A percentile compares a stretch with the other conserved stretches of the same genome.
These are phyloP conservation scores for Microtus agrestis DNA, from an alignment of 2,797 vertebrate species.

Conservation along the genomic window DNA sequence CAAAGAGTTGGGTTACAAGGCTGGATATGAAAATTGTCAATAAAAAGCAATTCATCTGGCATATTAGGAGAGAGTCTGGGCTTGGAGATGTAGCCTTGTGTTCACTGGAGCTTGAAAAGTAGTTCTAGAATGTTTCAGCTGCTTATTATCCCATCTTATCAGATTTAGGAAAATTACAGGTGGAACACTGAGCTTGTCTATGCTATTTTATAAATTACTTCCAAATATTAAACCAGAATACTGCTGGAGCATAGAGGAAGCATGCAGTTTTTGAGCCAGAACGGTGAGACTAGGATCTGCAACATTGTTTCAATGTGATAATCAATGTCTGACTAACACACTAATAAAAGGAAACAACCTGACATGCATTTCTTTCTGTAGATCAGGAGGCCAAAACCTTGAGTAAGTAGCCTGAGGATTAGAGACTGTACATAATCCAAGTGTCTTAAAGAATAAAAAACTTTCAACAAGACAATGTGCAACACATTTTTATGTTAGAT, in stretches of 20 bases:
- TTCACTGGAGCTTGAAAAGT: slow-evolving; percentile 7
- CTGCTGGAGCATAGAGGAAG: slow-evolving; percentile 42
- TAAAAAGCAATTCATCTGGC: neutral
- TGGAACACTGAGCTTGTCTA: slow-evolving; percentile 49
- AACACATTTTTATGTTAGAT: slow-evolving; percentile 74
- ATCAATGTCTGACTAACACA: slow-evolving; percentile 85
- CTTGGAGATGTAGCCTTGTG: slow-evolving; percentile 35
- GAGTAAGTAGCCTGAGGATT: slow-evolving; percentile 76
- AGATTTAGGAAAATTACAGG: neutral
- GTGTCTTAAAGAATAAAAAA: slow-evolving; percentile 76
- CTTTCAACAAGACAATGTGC: slow-evolving; percentile 78
- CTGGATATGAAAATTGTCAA: slow-evolving; percentile 63
- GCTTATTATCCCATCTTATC: slow-evolving; percentile 22
- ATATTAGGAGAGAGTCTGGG: neutral
- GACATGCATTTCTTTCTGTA: slow-evolving; percentile 79
- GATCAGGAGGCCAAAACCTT: slow-evolving; percentile 71
- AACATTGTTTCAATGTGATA: slow-evolving; percentile 73
- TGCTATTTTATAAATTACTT: slow-evolving; percentile 80
- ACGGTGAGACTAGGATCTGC: slow-evolving; percentile 81
- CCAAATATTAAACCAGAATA: slow-evolving; percentile 76
- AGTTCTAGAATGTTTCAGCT: slow-evolving; percentile 13
- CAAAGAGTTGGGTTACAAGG: slow-evolving; percentile 61
- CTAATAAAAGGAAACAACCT: slow-evolving; percentile 84
- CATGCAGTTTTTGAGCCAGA: slow-evolving; percentile 68
- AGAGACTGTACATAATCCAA: slow-evolving; percentile 72